Evolutionary conservation across 2,888 invertebrate genomes (phyloP), one percentile per base, ranked within the genome.

Genomic region (Arctia plantaginis): DNA sequence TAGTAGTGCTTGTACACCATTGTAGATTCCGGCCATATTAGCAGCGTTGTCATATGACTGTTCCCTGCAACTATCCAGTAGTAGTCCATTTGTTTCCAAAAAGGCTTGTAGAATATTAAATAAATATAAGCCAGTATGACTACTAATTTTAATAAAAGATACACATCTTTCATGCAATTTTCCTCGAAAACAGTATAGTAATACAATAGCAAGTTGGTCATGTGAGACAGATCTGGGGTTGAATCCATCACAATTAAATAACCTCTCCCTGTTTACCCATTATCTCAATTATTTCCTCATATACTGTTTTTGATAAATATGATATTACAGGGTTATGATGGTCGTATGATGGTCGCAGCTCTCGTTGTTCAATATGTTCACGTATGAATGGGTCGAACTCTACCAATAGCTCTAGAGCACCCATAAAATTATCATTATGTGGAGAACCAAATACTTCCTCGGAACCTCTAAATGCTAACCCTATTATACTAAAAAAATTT

Each of bases 21-120:
- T 73, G 78, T 80, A 82, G 78, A 44, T 62, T n/a, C 76, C 78
- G 30, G 74, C 76, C 77, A 77, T 77, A 77, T 77, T 76, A 47
- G 76, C 77, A 80, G 80, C 77, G 77, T 80, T 79, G 79, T 82
- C 77, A 70, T 76, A 74, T 35, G 76, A 81, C 41, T 80, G 62
- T 3, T 62, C 62, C 62, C 62, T 70, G 62, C 62, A 62, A 18
- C 35, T 65, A 65, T 18, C 33, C 33, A 65, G 33, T 10, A 33
- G 65, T 65, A 65, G 20, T 69, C 35, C 77, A 79, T 78, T 81
- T 76, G 51, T 76, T 78, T 81, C 69, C 27, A 78, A 71, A 80
- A 79, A 79, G 74, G 35, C 73, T 80, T 77, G 72, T 81, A 75
- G 73, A 74, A 67, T 78, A 78, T 74, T 74, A 77, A 80, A 80